These are phyloP conservation scores for Aspidapion aeneum DNA, from an alignment of 2,888 invertebrate species.

Conservation along the genomic window DNA sequence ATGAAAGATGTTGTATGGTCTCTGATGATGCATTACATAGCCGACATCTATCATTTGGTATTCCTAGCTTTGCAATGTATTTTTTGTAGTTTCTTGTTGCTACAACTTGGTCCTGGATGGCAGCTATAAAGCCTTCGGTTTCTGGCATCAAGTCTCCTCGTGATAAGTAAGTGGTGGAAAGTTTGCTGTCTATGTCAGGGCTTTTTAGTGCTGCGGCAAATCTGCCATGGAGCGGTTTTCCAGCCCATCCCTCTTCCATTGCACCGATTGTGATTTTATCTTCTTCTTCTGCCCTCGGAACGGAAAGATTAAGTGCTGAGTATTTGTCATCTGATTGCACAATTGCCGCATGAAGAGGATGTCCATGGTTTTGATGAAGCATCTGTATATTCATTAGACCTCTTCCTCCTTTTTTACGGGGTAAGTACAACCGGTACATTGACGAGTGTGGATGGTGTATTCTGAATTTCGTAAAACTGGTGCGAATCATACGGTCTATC, in stretches of 20 bases:
- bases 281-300: not conserved
- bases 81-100: not conserved
- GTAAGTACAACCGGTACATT: not conserved
- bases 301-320: not conserved
- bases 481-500: not conserved
- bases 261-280: not conserved
- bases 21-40: not conserved
- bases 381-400: not conserved
- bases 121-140: not conserved
- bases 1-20: slow-evolving; percentile 1
- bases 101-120: not conserved
- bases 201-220: not conserved
- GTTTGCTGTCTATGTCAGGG: not conserved
- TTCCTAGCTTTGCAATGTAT: not conserved
- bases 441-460: not conserved
- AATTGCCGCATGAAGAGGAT: not conserved
- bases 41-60: not conserved
- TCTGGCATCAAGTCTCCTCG: too few species aligned
- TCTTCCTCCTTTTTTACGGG: not conserved
- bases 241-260: not conserved
- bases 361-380: not conserved
- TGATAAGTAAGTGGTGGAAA: not conserved
- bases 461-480: not conserved
- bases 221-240: not conserved
- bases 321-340: not conserved